Evolutionary conservation across 2,797 vertebrate genomes (phyloP).

Genomic region (Brachyrhaphis roseni): DNA sequence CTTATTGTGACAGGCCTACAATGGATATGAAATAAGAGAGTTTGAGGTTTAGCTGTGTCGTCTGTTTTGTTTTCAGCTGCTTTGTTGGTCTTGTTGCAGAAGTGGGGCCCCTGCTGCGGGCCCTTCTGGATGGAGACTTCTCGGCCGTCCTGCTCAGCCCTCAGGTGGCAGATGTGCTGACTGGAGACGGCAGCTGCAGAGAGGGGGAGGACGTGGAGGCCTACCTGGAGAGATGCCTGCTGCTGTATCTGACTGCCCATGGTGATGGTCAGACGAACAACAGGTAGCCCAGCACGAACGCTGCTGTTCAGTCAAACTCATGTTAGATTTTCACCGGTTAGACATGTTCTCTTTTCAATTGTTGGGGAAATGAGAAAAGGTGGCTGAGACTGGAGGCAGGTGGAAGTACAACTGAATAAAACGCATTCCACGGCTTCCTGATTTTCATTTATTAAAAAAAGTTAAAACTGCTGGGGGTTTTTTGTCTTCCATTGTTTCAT

Average conservation of each 20-base stretch:
- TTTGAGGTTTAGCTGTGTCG: too few species aligned
- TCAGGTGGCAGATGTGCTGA: slow-evolving; percentile 79
- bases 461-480: too few species aligned
- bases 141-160: slow-evolving; percentile 83
- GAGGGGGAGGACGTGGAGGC: slow-evolving; percentile 80
- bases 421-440: too few species aligned
- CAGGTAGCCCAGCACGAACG: slow-evolving; percentile 76
- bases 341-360: not conserved
- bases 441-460: too few species aligned
- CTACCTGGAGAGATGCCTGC: slow-evolving; percentile 86
- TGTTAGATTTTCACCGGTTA: not conserved
- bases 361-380: too few species aligned
- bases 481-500: too few species aligned
- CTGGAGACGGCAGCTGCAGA: slow-evolving; percentile 50
- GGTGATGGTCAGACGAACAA: slow-evolving; percentile 70
- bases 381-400: too few species aligned
- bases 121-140: slow-evolving; percentile 85
- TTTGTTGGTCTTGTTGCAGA: slow-evolving; percentile 70
- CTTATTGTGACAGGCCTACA: too few species aligned
- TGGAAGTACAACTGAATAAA: too few species aligned
- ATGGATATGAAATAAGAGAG: not conserved
- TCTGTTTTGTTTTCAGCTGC: too few species aligned
- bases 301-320: too few species aligned
- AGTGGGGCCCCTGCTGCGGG: slow-evolving; percentile 80
- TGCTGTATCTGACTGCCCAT: slow-evolving; percentile 80